Base-by-base conservation (phyloP, 2,113 vertebrate species). In the Nestor notabilis region DNA sequence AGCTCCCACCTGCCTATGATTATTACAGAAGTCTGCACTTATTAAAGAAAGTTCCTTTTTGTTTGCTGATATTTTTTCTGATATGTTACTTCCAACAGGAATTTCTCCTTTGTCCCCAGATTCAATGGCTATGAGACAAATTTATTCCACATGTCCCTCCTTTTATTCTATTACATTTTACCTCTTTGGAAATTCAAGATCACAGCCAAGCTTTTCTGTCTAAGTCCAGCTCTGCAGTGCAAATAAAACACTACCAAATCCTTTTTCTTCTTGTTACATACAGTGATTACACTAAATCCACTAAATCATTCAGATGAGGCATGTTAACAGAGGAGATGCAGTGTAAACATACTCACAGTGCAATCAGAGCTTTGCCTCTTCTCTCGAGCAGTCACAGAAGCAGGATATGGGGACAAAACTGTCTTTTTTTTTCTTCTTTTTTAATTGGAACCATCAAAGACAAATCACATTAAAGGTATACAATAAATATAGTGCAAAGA, bases 221-320 rank as follows among this genome's bases (percentile, higher is more conserved):
- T 69, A 25, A 46, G n/a, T 13, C n/a, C 41, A 77, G 11, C 41
- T 90, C 64, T 89, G 16, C 13, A 61, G 23, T 75, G 33, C 86
- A 95, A 86, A 87, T 50, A 87, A 92, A 94, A 78, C 55, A 55
- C 80, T 83, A 86, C 44, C 43, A 96, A 94, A 91, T 56, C 50
- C 33, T 12, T 82, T 86, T 91, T 71, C 35, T 75, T 84, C 50
- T 79, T 95, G 65, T 89, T 94, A 47, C 68, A 87, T 65, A 20
- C 53, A 74, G 23, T 64, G 76, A 84, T 92, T 93, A 89, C 65
- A 72, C 65, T 64, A 91, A 94, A 92, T 66, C 68, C 25, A 87
- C 55, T 87, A 89, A 89, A 94, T 92, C 60, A 68, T 84, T 94
- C 76, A 81, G 60, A 81, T 87, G 87, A 80, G 23, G 55, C 74